Base-by-base conservation (phyloP, 64 coral and sea anemone species). In the Montipora cactus region DNA sequence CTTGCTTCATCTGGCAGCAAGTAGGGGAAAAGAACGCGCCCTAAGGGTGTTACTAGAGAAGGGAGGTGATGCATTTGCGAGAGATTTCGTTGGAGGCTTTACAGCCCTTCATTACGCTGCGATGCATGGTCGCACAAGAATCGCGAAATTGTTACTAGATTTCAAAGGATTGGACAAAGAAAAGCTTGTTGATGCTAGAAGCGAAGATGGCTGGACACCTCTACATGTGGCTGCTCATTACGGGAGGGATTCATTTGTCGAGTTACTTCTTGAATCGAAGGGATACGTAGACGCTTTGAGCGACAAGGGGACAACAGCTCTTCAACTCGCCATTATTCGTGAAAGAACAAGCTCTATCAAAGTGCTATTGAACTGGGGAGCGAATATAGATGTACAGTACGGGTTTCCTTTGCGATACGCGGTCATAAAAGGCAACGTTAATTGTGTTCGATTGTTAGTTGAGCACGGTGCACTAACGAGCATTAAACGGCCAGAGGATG, bases 171-270 rank as follows among this genome's bases (percentile, higher is more conserved):
- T 98, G 13, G 89, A 89, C 55, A 95, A 89, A 67, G 81, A 89
- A 84, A 91, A 91, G 59, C 89, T 97, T 79, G 96, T 95, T 67
- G 96, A 97, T 88, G 93, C 96, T 3, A 97, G 96, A 79, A 95
- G 96, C 49, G 96, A 98, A 44, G 96, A 98, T 95, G 96, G 96
- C 37, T 98, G 96, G 96, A 98, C 96, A 4, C 93, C 96, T n/a
- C 85, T 98, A 76, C 96, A 98, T 48, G 93, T 98, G 47, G 93
- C 96, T 47, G 89, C 92, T 12, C 96, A 98, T 21, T 98, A 98
- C 70, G 96, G 96, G 10, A 88, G 96, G 21, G 89, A 98, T 28
- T 95, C 96, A 37, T 98, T 98, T 83, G 96, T 98, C 6, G 64
- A 95, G 47, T 93, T 98, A 37, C 88, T 98, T 4, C 52, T 98